A percentile compares a stretch with the other conserved stretches of the same genome.
These are phyloP conservation scores for Euphysa ruthae DNA, from an alignment of 30 jellyfish, hydroid and myxozoan species.

Conservation along the genomic window DNA sequence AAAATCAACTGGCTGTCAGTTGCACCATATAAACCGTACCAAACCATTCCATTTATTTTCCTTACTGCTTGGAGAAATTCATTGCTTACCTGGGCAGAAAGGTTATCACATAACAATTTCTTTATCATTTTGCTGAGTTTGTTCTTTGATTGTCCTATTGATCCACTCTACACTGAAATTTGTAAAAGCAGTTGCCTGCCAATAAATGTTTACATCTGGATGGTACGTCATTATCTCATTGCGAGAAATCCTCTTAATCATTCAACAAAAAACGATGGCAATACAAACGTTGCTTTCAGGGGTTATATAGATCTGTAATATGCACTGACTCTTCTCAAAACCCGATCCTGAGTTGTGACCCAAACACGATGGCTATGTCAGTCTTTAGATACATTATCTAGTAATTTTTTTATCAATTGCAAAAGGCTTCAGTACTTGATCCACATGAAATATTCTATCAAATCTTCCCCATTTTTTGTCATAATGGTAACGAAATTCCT, in stretches of 20 bases:
- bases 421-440: slow-evolving; percentile 35
- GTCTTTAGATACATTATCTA: too few relatives aligned
- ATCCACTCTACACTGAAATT: slow-evolving; percentile 20
- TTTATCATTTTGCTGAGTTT: too few relatives aligned
- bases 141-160: neutral
- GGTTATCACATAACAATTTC: slow-evolving; percentile 40
- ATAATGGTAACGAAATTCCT: too few relatives aligned
- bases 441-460: slow-evolving; percentile 29
- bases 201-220: slow-evolving; percentile 28
- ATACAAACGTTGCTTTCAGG: slow-evolving; percentile 23
- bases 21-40: slow-evolving; percentile 52
- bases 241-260: slow-evolving; percentile 12
- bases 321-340: slow-evolving; percentile 43
- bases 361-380: too few relatives aligned
- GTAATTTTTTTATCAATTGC: slow-evolving; percentile 28
- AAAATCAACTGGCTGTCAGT: slow-evolving; percentile 51
- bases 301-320: slow-evolving; percentile 18
- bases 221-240: slow-evolving; percentile 29
- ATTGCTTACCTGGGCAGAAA: slow-evolving; percentile 11
- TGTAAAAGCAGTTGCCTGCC: slow-evolving; percentile 32
- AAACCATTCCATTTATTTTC: slow-evolving; percentile 14
- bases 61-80: slow-evolving; percentile 19
- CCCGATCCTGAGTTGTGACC: too few relatives aligned
- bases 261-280: slow-evolving; percentile 28
- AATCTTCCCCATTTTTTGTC: slow-evolving; percentile 52